Base-by-base conservation (phyloP, 2,113 vertebrate genomes). In the Protobothrops flavoviridis region DNA sequence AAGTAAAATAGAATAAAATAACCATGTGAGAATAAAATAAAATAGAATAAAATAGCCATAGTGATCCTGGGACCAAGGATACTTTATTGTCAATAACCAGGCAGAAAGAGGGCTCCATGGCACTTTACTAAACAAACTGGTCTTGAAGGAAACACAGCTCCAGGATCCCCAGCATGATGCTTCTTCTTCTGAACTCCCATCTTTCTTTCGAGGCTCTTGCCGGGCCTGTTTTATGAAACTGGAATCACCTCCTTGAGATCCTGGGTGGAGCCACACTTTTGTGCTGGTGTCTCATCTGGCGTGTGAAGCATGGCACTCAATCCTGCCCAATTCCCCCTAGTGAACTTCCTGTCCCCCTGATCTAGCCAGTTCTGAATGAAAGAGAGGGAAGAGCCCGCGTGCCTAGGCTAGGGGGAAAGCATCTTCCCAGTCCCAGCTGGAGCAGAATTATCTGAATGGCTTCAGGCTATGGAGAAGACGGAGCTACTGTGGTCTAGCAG, bases 401-500 rank as follows among this genome's bases (percentile, higher is more conserved):
- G 52, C 52, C 29, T 92, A 59, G 48, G 45, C 45, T 45, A 45
- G 89, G 69, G 50, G 85, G 81, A 88, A 64, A 53, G 33, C 53
- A 8, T 87, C n/a, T 39, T 81, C 61, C 91, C 88, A 59, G 88
- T 93, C 91, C 93, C 90, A 57, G 74, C 88, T 45, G 86, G 92
- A 59, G 90, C 87, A 50, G 59, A 91, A 55, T 21, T 1, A 43
- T 52, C 29, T 57, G 55, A 43, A n/a, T 69, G 93, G 86, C 93
- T 95, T 95, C 93, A 92, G 93, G 94, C 93, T 90, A 89, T 86
- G 59, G 0, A 0, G 55, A 87, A 92, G 92, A n/a, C 81, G 92
- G 92, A 85, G 94, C 96, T 97, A 97, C 88, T 96, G 85, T 2
- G 94, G 96, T 96, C 95, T 90, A 93, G 97, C 93, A 95, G 93